Conservation (phyloP, 2,113 vertebrate genomes). For the Myocastor coypus region DNA sequence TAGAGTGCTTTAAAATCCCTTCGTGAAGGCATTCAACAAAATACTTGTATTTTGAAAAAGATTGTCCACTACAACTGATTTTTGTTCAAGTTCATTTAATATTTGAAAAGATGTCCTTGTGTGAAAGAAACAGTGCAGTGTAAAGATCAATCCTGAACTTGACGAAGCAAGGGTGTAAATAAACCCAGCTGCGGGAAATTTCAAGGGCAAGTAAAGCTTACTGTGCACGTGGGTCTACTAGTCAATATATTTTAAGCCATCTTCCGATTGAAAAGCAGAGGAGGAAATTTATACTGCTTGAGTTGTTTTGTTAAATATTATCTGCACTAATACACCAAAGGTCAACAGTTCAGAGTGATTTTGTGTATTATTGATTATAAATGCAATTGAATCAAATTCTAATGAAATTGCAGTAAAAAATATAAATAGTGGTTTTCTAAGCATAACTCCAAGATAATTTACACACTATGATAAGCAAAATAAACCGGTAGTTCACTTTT, state of each 20-base stretch:
- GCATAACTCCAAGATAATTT: background rate
- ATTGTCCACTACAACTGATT: background rate
- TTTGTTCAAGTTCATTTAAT: constrained; percentile 49
- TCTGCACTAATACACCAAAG: background rate
- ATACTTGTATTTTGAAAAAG: constrained; percentile 20
- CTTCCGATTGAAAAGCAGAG: background rate
- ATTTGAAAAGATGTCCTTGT: constrained; percentile 11
- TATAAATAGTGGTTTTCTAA: background rate
- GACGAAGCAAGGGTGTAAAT: background rate
- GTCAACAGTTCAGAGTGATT: background rate
- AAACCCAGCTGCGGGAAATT: background rate
- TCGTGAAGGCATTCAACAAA: background rate
- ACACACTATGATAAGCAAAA: background rate
- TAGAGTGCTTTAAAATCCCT: background rate
- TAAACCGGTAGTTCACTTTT: background rate
- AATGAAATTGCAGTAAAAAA: background rate
- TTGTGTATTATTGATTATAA: background rate
- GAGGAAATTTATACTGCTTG: background rate
- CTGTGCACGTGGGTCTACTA: background rate
- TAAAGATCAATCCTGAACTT: background rate
- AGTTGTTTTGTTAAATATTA: background rate
- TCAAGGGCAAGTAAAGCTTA: background rate
- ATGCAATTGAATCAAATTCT: background rate
- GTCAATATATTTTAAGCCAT: constrained; percentile 1
- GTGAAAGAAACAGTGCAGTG: background rate